Evolutionary conservation across 2,113 vertebrate species (phyloP), one percentile per base, ranked within the genome.

Genomic region (Nesogale talazaci): DNA sequence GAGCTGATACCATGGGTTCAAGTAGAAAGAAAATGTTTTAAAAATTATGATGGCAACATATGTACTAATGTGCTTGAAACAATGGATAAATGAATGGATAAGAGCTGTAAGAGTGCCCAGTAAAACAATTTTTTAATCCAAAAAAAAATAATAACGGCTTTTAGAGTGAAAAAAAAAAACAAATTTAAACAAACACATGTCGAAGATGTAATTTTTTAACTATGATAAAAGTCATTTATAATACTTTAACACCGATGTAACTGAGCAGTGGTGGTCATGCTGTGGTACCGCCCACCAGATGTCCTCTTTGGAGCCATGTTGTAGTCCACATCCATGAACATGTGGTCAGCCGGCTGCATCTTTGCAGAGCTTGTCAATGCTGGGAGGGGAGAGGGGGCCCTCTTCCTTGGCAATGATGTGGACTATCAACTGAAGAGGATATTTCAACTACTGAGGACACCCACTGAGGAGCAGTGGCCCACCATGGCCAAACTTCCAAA

Each of bases 331-430:
- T 99, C 99, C 97, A 99, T 99, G 1, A 99, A 99, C 98, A 99
- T 99, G 99, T 99, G 99, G 99, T 99, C 99, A 1, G 99, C 99
- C 0, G 99, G 99, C 80, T 99, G 99, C 97, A 99, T 99, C 97
- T 99, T 99, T 27, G 99, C 94, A 99, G 99, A 99, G 95, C 97
- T 99, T 96, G 99, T 99, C 52, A 99, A 99, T 0, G 99, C 99
- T 0, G 99, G 99, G 76, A 97, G 99, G 87, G 99, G n/a, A n/a
- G n/a, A n/a, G n/a, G n/a, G n/a, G n/a, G n/a, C 99, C 0, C 98
- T 99, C 19, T 99, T 99, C 94, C 99, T 99, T 0, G 99, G 99
- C 19, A 99, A 99, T 0, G 99, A 99, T 0, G 99, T 99, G 29
- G 99, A 99, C 0, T 99, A 99, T 97, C 99, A 99, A 94, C 95